Base-by-base conservation (phyloP, 2,888 invertebrate species). In the Stenolophus ochropezus region DNA sequence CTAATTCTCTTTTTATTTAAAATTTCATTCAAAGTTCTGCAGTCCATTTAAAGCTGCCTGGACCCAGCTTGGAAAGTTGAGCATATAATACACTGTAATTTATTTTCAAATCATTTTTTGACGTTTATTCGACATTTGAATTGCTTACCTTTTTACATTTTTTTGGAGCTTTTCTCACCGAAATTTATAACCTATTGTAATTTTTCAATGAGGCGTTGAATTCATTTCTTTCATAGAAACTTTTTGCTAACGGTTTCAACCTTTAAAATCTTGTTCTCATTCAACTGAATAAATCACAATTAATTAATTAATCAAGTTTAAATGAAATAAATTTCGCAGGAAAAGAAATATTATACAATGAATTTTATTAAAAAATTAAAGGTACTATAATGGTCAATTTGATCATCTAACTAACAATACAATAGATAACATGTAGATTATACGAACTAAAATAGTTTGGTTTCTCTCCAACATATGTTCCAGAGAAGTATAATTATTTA, bases 401-500 rank as follows among this genome's bases (percentile, higher is more conserved):
- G 6, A 56, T 21, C 25, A 61, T 14, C 25, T n/a, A 61, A 14
- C 61, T 61, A 61, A 25, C 6, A 42, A 42, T 20, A 71, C 47
- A 71, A 71, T 71, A 71, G 71, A 71, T 71, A 71, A 42, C 20
- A 71, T 71, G 42, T 71, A 71, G 42, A 71, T 71, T 33, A 33
- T 71, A 71, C 42, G 47, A 42, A 71, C 71, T 6, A 71, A 71
- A 71, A 71, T 71, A 71, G 42, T 71, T 71, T 42, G 71, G 47
- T 42, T 33, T 4, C 21, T 71, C 8, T 33, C 71, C 71, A 71
- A 71, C 33, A 71, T 42, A n/a, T 71, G 71, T 42, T 61, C 23
- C 25, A 61, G 61, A 11, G 25, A 61, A 61, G 0, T 71, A 16
- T 47, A 71, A 71, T 61, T 61, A 61, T 61, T 61, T 61, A 61